Evolutionary conservation across 2,888 invertebrate genomes (phyloP).

Genomic region (Eupithecia exiguata): DNA sequence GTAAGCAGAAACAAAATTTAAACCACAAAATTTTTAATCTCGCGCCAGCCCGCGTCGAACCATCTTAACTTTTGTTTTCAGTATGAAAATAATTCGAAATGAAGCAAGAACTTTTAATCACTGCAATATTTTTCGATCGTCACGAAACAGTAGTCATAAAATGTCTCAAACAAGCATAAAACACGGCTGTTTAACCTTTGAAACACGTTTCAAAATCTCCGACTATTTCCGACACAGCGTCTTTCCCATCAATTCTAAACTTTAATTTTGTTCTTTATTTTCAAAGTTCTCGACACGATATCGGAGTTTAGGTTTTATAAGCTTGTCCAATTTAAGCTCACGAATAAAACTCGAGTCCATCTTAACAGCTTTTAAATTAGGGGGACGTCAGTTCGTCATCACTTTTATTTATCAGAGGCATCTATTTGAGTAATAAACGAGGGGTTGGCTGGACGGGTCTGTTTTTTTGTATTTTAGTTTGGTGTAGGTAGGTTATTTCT

Average conservation of each 20-base stretch:
- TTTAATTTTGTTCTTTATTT: slow-evolving; percentile 1
- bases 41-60: too few relatives aligned
- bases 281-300: not conserved
- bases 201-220: slow-evolving; percentile 6
- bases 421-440: not conserved
- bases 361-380: slow-evolving; percentile 1
- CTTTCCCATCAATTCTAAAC: slow-evolving; percentile 8
- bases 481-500: too few relatives aligned
- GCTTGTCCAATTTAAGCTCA: slow-evolving; percentile 44
- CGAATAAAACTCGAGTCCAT: slow-evolving; percentile 10
- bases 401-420: slow-evolving; percentile 9
- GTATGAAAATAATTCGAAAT: not conserved
- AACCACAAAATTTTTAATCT: too few relatives aligned
- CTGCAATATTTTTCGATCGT: not conserved
- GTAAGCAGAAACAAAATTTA: too few relatives aligned
- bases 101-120: not conserved
- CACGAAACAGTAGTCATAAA: not conserved
- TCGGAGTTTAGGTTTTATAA: slow-evolving; percentile 1
- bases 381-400: slow-evolving; percentile 26
- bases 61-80: not conserved
- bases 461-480: not conserved
- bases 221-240: slow-evolving; percentile 7
- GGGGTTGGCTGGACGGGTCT: not conserved
- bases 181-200: slow-evolving; percentile 15
- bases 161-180: slow-evolving; percentile 1